Conservation (phyloP, 2,888 invertebrate genomes). For the Acleris holmiana region DNA sequence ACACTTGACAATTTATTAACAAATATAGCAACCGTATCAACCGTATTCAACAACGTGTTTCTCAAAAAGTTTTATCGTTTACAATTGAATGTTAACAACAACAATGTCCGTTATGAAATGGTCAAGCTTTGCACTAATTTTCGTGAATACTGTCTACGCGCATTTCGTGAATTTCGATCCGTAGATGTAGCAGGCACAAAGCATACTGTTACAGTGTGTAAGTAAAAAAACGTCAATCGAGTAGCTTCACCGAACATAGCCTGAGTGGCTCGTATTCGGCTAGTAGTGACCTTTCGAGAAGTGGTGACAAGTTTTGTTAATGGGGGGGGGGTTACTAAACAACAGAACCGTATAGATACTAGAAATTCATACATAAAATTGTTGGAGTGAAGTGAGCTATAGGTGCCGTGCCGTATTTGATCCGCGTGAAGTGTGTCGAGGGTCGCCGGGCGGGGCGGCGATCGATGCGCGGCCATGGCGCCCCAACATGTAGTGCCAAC, state of each 20-base stretch:
- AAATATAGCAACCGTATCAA: not conserved
- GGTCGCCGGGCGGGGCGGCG: conserved; percentile 57
- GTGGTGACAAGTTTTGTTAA: conserved; percentile 68
- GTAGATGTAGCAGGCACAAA: conserved; percentile 47
- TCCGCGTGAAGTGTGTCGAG: conserved; percentile 69
- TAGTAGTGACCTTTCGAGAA: conserved; percentile 65
- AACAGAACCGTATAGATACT: conserved; percentile 75
- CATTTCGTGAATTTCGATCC: conserved; percentile 48
- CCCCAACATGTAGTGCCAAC: conserved; percentile 37
- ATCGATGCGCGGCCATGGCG: conserved; percentile 67
- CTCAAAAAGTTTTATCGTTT: conserved; percentile 9
- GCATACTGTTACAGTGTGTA: conserved; percentile 46
- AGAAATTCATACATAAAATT: conserved; percentile 72
- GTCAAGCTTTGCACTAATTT: conserved; percentile 50
- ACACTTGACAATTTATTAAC: conserved; percentile 15
- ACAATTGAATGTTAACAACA: conserved; percentile 53
- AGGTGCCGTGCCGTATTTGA: conserved; percentile 49
- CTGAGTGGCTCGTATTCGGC: conserved; percentile 53
- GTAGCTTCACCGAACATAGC: conserved; percentile 51
- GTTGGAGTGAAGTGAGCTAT: conserved; percentile 70
- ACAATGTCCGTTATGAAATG: conserved; percentile 53
- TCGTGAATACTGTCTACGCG: conserved; percentile 46
- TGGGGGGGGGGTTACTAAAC: conserved; percentile 66
- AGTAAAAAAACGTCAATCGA: conserved; percentile 44
- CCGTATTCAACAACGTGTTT: not conserved